Evolutionary conservation across 35 echinoderm and acorn worm genomes (phyloP).

Genomic region (Ophioderma brevispina): DNA sequence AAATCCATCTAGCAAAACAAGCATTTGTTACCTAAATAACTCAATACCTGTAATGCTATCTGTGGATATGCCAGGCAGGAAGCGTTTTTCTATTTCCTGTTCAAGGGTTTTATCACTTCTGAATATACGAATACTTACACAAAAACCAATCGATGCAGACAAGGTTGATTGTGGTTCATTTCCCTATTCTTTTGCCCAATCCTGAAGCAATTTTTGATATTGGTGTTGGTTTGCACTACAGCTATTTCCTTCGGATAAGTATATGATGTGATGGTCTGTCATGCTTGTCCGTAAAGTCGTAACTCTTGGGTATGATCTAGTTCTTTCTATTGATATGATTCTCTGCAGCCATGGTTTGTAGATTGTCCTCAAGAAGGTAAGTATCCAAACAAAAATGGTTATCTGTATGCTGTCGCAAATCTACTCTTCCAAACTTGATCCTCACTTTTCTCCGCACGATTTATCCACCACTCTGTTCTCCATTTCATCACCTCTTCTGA

Average conservation of each 20-base stretch:
- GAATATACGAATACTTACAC: not conserved
- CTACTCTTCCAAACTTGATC: not conserved
- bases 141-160: not conserved
- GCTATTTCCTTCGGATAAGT: not conserved
- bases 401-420: not conserved
- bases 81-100: not conserved
- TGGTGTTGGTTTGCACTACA: conserved; percentile 12
- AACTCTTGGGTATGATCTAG: conserved; percentile 20
- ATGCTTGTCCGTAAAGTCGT: not conserved
- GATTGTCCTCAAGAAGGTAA: not conserved
- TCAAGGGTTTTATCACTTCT: not conserved
- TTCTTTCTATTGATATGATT: not conserved
- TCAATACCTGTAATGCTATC: not conserved
- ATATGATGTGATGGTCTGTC: too few relatives aligned
- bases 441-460: not conserved
- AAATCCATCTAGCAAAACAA: conserved; percentile 16
- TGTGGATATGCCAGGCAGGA: not conserved
- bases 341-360: too few relatives aligned
- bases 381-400: not conserved
- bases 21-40: not conserved
- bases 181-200: not conserved
- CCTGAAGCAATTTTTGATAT: conserved; percentile 10
- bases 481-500: not conserved
- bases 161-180: not conserved
- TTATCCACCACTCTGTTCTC: not conserved